Evolutionary conservation across 1,140 invertebrate species (phyloP), one percentile per base, ranked within the genome.

Genomic region (Calephelis nemesis): DNA sequence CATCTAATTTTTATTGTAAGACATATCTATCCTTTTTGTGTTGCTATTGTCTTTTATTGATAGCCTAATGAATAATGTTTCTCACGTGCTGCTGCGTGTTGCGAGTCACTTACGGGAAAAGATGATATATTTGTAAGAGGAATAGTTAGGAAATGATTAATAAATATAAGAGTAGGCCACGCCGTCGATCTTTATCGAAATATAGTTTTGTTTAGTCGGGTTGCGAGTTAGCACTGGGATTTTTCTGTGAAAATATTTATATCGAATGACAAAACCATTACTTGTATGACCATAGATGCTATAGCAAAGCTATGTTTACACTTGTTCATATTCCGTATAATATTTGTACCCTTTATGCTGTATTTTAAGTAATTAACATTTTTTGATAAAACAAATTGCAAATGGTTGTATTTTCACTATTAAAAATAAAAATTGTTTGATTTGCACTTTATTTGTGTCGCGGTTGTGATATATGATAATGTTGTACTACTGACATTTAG

Each of bases 101-200:
- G 39, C 19, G 11, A 58, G 19, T 58, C 30, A 58, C 52, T 11
- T 7, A 39, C 30, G 58, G 19, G 58, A 60, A 60, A 60, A 60
- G 9, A 40, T 52, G 52, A 58, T 60, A 60, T 60, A 60, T 60
- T 60, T 60, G 6, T 60, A 60, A 60, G 58, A 39, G 58, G 12
- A 60, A 40, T 60, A 60, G 58, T 60, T 60, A 60, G 58, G 58
- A 60, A 60, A 60, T 39, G 5, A 60, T 39, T 60, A 60, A 30
- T 60, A 60, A 40, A 11, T 60, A 40, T 60, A 60, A 60, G 58
- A 12, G 12, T n/a, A 60, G 39, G n/a, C 11, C 39, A 60, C 30
- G 8, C 30, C 54, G 58, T 30, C n/a, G 12, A 12, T 12, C 39
- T 60, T 40, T 11, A 15, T 19, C 30, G 52, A 11, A 4, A 58